Base-by-base conservation (phyloP, 2,113 vertebrate genomes). In the Planiliza haematocheilus region DNA sequence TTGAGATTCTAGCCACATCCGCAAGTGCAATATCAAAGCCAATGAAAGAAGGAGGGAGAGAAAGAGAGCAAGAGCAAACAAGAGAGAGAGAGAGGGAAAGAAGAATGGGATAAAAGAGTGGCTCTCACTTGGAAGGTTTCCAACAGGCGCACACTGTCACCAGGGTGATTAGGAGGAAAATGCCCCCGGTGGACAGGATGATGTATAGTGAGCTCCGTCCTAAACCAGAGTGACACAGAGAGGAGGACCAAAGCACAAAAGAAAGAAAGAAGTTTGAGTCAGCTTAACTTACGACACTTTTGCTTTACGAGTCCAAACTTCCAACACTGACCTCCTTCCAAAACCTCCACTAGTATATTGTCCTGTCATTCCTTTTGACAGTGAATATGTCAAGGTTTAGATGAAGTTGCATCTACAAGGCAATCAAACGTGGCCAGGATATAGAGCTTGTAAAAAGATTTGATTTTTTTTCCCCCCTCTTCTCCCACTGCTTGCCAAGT, bases 71-170 rank as follows among this genome's bases (percentile, higher is more conserved):
- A 41, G 14, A 57, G 17, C 10, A 18, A 42, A 49, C 39, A 38
- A 39, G 14, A 57, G 17, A 14, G 30, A 42, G 13, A 43, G 7
- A 14, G 21, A n/a, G 38, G 37, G 10, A 37, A 36, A 41, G 17
- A 18, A 48, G 36, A 36, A 7, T 38, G 1, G 34, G 36, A 62
- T 61, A 50, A 82, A 68, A 85, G 17, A 50, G 42, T 36, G 24
- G 57, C 24, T 82, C 93, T 9, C 93, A 97, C 96, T 96, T 99
- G 82, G 96, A 96, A 1, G 97, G 97, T 81, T 97, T 99, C 97
- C 98, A 99, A 90, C 98, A 99, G 86, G 98, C 97, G 12, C 98
- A 99, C 80, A 99, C 96, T 0, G 97, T 97, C 88, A 99, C 97
- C 94, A 99, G 90, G 75, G 97, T 99, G 92, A 98, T 96, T 0